phyloP scores from a whole-genome alignment of 64 coral and sea anemone genomes.

The Stichodactyla mertensii region DNA sequence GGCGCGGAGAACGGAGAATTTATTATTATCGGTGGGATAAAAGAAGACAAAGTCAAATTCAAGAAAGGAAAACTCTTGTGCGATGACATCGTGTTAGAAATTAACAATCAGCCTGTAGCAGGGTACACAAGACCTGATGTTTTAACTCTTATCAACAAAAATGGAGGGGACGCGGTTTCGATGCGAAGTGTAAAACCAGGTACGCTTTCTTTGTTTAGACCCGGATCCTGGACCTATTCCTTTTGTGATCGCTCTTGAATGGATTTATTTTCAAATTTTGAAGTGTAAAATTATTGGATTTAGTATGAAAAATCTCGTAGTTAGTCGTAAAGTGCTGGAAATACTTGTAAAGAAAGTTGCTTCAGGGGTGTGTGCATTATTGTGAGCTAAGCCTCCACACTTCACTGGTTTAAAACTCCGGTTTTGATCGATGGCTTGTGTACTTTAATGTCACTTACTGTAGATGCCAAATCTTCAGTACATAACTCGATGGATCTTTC shows the following conservation, averaged over 20 bases:
- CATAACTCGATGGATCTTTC: constrained; percentile 8
- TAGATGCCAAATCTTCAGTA: not conserved
- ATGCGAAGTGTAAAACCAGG: constrained; percentile 76
- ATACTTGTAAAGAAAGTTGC: not conserved
- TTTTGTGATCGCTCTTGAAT: not conserved
- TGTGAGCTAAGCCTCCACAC: not conserved
- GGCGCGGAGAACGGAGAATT: constrained; percentile 96
- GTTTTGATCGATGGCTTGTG: constrained; percentile 18
- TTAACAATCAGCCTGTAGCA: constrained; percentile 71
- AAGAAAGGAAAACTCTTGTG: constrained; percentile 75
- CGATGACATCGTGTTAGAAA: constrained; percentile 86
- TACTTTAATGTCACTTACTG: not conserved
- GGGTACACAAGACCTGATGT: constrained; percentile 87
- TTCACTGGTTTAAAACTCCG: not conserved
- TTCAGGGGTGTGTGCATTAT: constrained; percentile 16
- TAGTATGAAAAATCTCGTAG: not conserved
- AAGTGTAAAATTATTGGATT: not conserved
- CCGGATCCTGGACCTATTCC: not conserved
- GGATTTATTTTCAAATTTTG: not conserved
- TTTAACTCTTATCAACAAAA: constrained; percentile 71
- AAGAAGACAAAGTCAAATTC: constrained; percentile 64
- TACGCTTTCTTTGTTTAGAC: constrained; percentile 23
- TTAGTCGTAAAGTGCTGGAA: not conserved
- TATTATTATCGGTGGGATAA: constrained; percentile 81
- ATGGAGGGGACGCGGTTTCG: constrained; percentile 47